Percentiles rank a stretch among this genome's conserved stretches.
These are phyloP conservation scores for Atta colombica DNA, from an alignment of 1,140 invertebrate species.

Conservation along the genomic window DNA sequence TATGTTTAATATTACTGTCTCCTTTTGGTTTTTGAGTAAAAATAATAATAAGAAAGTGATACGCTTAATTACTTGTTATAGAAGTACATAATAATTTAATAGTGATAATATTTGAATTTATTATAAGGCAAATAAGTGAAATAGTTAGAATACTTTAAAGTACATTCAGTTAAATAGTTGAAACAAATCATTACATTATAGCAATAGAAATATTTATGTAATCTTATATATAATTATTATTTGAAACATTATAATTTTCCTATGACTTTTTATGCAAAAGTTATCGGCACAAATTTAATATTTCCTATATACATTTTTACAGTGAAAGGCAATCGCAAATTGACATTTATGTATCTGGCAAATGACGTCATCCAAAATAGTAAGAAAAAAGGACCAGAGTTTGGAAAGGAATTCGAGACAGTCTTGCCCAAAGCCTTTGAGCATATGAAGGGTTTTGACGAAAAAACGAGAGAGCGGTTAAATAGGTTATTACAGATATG, in stretches of 20 bases:
- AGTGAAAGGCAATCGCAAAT: conserved; percentile 95
- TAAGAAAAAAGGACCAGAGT: conserved; percentile 98
- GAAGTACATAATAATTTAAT: not conserved
- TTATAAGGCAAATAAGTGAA: not conserved
- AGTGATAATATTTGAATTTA: not conserved
- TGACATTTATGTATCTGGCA: conserved; percentile 98
- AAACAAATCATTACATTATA: no score
- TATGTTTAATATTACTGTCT: not conserved
- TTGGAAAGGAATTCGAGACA: conserved; percentile 94
- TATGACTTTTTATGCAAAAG: not conserved
- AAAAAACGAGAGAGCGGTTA: conserved; percentile 93
- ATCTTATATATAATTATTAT: no score
- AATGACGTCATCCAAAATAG: conserved; percentile 99
- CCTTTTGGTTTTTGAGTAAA: not conserved
- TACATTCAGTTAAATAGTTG: not conserved
- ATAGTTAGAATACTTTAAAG: not conserved
- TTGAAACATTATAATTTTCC: not conserved
- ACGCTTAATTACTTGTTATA: not conserved
- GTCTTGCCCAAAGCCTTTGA: conserved; percentile 93
- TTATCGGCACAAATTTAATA: not conserved
- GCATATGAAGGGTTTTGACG: conserved; percentile 92
- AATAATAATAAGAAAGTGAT: not conserved
- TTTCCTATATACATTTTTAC: conserved; percentile 82
- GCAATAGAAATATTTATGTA: no score
- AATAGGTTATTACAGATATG: conserved; percentile 95